These are phyloP conservation scores for Arctocebus calabarensis DNA, from an alignment of 2,797 vertebrate genomes.

Conservation along the genomic window DNA sequence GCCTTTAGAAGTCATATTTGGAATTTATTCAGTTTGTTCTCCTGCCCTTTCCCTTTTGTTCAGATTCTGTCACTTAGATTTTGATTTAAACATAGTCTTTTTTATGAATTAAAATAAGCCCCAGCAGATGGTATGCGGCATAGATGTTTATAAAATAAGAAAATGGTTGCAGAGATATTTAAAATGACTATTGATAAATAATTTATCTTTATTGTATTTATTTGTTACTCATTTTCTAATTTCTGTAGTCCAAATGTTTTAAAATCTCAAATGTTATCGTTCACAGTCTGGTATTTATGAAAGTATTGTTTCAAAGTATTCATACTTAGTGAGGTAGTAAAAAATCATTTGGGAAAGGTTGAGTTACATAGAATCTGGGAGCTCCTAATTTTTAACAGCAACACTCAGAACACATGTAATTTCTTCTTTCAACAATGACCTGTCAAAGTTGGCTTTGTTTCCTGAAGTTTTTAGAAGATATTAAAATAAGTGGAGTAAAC, in stretches of 20 bases:
- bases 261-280: not conserved
- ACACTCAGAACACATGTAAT: slow-evolving; percentile 37
- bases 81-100: slow-evolving; percentile 87
- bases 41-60: slow-evolving; percentile 88
- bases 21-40: slow-evolving; percentile 89
- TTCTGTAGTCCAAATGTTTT: slow-evolving; percentile 21
- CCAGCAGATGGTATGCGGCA: slow-evolving; percentile 86
- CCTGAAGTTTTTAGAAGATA: slow-evolving; percentile 43
- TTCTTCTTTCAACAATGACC: slow-evolving; percentile 73
- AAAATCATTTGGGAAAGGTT: not conserved
- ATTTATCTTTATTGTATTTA: slow-evolving; percentile 59
- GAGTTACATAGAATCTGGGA: not conserved
- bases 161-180: slow-evolving; percentile 63
- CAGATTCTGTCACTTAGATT: slow-evolving; percentile 87
- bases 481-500: slow-evolving; percentile 47
- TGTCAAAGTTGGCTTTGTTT: slow-evolving; percentile 63
- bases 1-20: slow-evolving; percentile 89
- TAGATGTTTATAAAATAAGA: slow-evolving; percentile 84
- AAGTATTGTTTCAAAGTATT: not conserved
- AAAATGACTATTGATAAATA: slow-evolving; percentile 78
- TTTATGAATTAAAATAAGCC: slow-evolving; percentile 88
- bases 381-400: slow-evolving; percentile 45
- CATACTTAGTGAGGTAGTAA: not conserved
- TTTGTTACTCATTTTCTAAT: slow-evolving; percentile 73
- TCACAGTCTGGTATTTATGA: not conserved